Evolutionary conservation across 1,140 invertebrate species (phyloP).

Genomic region (Diuraphis noxia): DNA sequence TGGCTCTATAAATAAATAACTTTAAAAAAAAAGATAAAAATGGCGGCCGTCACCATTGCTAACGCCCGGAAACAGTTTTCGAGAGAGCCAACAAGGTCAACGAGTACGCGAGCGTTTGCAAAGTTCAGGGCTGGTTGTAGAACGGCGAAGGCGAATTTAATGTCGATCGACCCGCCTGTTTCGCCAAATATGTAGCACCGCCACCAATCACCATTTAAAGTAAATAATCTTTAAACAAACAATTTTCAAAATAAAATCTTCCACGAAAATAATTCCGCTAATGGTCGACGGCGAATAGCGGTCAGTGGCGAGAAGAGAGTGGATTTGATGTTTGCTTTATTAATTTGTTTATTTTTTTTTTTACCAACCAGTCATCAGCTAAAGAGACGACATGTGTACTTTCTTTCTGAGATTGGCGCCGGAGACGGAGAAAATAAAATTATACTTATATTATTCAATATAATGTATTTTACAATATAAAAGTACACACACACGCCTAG

Average conservation of each 20-base stretch:
- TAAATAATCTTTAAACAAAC: not conserved
- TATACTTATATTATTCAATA: not conserved
- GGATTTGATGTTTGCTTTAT: not conserved
- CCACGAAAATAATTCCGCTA: not conserved
- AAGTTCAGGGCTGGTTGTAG: slow-evolving; percentile 42
- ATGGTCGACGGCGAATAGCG: not conserved
- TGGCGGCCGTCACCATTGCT: not conserved
- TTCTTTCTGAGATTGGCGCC: not conserved
- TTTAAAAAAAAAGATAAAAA: slow-evolving; percentile 4
- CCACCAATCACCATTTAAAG: not conserved
- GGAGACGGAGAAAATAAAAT: not conserved
- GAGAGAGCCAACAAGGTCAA: slow-evolving; percentile 30
- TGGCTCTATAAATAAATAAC: not conserved
- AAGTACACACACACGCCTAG: not conserved
- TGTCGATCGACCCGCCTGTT: not conserved
- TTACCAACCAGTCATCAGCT: not conserved
- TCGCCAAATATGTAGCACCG: not conserved
- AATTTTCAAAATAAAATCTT: not conserved
- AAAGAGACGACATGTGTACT: not conserved
- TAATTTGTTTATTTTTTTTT: not conserved
- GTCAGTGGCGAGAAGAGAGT: not conserved
- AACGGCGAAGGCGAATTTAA: not conserved
- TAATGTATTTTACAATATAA: not conserved
- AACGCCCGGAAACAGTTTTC: slow-evolving; percentile 21
- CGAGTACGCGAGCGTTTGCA: not conserved